Conservation (phyloP, 1,140 invertebrate species). For the Cyphomyrmex costatus region DNA sequence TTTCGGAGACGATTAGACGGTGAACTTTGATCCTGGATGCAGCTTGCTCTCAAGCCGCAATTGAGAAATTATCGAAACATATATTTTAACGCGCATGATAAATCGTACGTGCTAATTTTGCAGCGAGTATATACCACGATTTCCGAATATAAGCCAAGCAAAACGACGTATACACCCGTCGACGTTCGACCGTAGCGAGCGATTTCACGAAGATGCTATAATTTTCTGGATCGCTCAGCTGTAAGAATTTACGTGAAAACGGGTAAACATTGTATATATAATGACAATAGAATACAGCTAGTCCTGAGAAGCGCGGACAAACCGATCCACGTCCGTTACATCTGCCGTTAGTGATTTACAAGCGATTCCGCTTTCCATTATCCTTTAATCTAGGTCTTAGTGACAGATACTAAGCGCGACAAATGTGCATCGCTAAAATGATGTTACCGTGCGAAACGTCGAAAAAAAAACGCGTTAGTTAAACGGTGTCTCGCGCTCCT, state of each 20-base stretch:
- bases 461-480: constrained; percentile 46
- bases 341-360: constrained; percentile 63
- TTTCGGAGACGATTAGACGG: background rate
- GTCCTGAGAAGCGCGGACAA: constrained; percentile 43
- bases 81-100: background rate
- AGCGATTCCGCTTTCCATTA: constrained; percentile 44
- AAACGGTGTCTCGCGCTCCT: constrained; percentile 52
- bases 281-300: constrained; percentile 46
- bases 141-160: background rate
- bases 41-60: background rate
- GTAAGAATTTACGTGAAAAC: constrained; percentile 31
- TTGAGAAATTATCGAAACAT: background rate
- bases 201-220: background rate
- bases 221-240: constrained; percentile 32
- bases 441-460: constrained; percentile 47
- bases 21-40: constrained; percentile 8
- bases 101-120: background rate
- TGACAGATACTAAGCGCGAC: constrained; percentile 56
- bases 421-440: constrained; percentile 38
- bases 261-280: constrained; percentile 31
- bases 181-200: constrained; percentile 2
- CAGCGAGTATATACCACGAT: background rate
- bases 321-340: constrained; percentile 56
- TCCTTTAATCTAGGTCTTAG: constrained; percentile 60
- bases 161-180: background rate